phyloP scores from a whole-genome alignment of 2,113 vertebrate species.

The Limnothrissa miodon region DNA sequence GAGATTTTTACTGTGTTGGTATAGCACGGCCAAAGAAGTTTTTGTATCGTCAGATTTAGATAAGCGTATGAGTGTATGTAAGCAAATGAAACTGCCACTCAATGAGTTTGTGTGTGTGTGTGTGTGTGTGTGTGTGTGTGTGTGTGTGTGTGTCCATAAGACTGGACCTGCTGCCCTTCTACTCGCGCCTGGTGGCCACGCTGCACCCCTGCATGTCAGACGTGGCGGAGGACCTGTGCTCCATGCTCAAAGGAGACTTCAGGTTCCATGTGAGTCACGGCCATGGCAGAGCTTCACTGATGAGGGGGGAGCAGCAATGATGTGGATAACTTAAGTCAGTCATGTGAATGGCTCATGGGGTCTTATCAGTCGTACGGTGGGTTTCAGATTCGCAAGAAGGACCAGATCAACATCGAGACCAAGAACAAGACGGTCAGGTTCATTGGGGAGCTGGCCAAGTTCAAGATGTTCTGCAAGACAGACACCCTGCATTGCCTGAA shows the following conservation, averaged over 20 bases:
- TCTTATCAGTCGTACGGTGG: not conserved
- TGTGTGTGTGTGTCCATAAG: constrained; percentile 62
- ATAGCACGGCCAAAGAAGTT: not conserved
- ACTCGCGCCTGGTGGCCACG: constrained; percentile 93
- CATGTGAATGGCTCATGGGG: too few relatives aligned
- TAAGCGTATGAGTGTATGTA: not conserved
- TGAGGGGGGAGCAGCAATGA: too few relatives aligned
- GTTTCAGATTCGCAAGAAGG: constrained; percentile 93
- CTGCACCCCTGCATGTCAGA: constrained; percentile 98
- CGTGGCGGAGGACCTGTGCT: constrained; percentile 96
- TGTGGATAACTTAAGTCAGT: too few relatives aligned
- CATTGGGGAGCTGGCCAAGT: constrained; percentile 95
- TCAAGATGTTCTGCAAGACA: constrained; percentile 97
- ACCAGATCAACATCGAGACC: constrained; percentile 99
- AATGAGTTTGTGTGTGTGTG: too few relatives aligned
- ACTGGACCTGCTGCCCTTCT: constrained; percentile 95
- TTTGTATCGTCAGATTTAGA: not conserved
- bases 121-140: too few relatives aligned
- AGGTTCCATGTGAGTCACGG: constrained; percentile 88
- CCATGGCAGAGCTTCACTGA: too few relatives aligned
- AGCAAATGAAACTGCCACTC: not conserved
- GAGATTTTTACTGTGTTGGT: not conserved
- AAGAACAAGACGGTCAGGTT: constrained; percentile 98
- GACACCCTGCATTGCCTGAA: constrained; percentile 96
- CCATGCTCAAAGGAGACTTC: constrained; percentile 98